A percentile compares a stretch with the other conserved stretches of the same genome.
Evolutionary conservation across 2,113 vertebrate species (phyloP).

Genomic region (Varanus salvator): DNA sequence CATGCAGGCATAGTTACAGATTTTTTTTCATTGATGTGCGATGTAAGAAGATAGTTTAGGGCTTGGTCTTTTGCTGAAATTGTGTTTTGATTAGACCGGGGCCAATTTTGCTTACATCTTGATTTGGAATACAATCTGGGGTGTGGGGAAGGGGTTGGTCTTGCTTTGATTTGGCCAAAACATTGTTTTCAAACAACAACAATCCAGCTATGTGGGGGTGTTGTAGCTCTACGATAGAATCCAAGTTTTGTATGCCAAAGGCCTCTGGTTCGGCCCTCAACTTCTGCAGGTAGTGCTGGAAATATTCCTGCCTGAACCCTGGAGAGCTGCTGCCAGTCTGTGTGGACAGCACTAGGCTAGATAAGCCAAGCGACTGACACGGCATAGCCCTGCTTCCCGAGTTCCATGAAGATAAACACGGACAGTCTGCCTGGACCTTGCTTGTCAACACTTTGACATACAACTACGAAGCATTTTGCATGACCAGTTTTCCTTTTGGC

Average conservation of each 20-base stretch:
- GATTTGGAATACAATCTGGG: constrained; percentile 42
- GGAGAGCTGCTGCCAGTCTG: no score
- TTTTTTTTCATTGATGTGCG: constrained; percentile 67
- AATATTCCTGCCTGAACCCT: no score
- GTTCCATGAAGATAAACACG: neutral
- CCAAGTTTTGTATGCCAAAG: no score
- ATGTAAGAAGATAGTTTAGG: constrained; percentile 53
- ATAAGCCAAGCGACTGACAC: no score
- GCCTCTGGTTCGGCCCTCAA: no score
- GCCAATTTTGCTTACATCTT: constrained; percentile 61
- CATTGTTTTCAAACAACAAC: no score
- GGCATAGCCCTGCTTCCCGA: no score
- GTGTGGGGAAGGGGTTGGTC: neutral
- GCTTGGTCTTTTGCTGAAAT: constrained; percentile 47
- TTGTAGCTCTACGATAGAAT: no score
- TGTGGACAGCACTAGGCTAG: no score
- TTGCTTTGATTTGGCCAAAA: neutral
- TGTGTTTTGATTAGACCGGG: constrained; percentile 48
- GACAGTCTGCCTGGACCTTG: neutral
- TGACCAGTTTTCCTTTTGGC: neutral
- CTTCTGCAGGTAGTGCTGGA: no score
- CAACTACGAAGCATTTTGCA: no score
- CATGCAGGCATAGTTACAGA: constrained; percentile 71
- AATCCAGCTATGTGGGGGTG: no score
- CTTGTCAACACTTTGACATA: neutral